These are phyloP conservation scores for Oryzias curvinotus DNA, from an alignment of 2,113 vertebrate genomes.

Conservation along the genomic window DNA sequence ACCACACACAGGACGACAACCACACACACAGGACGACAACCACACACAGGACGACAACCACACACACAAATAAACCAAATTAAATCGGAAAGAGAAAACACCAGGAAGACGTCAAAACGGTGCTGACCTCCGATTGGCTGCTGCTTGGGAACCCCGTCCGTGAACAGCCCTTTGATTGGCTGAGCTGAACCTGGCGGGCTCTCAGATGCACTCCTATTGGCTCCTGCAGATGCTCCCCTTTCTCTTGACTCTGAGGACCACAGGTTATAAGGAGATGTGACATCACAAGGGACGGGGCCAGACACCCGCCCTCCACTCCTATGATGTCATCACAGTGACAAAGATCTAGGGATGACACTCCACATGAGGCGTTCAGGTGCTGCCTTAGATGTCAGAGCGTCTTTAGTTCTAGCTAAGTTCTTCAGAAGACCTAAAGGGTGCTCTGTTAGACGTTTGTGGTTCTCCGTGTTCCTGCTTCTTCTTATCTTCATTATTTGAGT, in stretches of 20 bases:
- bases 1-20: too few species aligned
- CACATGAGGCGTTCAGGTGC: too few species aligned
- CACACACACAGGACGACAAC: too few species aligned
- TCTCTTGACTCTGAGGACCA: constrained; percentile 73
- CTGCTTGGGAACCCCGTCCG: constrained; percentile 86
- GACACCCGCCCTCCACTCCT: not conserved
- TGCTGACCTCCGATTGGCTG: constrained; percentile 82
- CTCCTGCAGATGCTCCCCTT: constrained; percentile 47
- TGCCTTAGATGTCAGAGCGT: too few species aligned
- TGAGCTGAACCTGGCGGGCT: constrained; percentile 67
- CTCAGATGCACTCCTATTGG: constrained; percentile 62
- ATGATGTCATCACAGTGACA: constrained; percentile 45
- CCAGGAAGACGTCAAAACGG: not conserved
- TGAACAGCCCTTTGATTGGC: constrained; percentile 84
- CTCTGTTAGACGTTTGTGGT: not conserved
- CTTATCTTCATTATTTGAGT: too few species aligned
- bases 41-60: too few species aligned
- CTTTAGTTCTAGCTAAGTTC: too few species aligned
- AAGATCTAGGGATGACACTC: constrained; percentile 17
- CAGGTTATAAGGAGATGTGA: constrained; percentile 16
- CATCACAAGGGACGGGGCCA: constrained; percentile 4
- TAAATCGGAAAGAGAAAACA: too few species aligned
- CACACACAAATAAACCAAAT: too few species aligned
- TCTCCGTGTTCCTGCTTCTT: too few species aligned
- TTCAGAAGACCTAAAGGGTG: too few species aligned